Percentiles rank a stretch among this genome's conserved stretches.
Conservation (phyloP, 2,797 vertebrate genomes). For the Cichlasoma orientale region DNA sequence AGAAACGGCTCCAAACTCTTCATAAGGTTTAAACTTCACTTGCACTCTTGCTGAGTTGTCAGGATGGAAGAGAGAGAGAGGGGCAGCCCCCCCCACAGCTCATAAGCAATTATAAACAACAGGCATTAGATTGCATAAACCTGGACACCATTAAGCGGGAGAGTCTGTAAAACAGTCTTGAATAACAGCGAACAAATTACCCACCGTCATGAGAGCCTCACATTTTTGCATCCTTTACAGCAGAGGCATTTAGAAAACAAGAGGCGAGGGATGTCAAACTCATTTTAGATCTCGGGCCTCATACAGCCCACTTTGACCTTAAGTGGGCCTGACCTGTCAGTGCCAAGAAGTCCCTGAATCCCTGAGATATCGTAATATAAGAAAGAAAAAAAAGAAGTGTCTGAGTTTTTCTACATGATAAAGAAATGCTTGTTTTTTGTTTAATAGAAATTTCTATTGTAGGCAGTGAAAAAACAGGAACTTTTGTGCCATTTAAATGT, state of each 20-base stretch:
- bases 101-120: conserved; percentile 4
- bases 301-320: not conserved
- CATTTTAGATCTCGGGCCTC: not conserved
- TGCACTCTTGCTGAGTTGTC: not conserved
- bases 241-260: not conserved
- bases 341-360: not conserved
- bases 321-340: not conserved
- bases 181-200: not conserved
- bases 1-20: not conserved
- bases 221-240: not conserved
- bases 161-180: not conserved
- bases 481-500: too few species aligned
- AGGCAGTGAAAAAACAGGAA: too few species aligned
- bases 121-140: not conserved
- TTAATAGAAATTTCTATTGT: too few species aligned
- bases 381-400: not conserved
- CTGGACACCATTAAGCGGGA: not conserved
- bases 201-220: not conserved
- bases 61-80: not conserved
- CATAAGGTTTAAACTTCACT: not conserved
- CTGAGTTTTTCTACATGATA: too few species aligned
- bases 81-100: not conserved
- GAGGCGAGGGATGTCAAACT: not conserved
- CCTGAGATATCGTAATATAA: not conserved
- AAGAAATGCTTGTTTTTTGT: too few species aligned